phyloP scores from a whole-genome alignment of 2,888 invertebrate genomes.

The Trisateles emortualis region DNA sequence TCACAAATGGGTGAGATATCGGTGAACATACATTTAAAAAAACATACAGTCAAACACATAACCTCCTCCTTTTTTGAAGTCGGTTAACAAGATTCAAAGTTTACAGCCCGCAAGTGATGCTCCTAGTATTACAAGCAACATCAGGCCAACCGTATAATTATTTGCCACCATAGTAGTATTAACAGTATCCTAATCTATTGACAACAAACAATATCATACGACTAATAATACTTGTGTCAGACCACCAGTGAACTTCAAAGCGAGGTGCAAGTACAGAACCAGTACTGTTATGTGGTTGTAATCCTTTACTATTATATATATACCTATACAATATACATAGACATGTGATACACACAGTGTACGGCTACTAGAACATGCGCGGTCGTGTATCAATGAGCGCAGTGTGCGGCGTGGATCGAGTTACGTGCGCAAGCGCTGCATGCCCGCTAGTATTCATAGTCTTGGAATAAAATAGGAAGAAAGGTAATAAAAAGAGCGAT shows the following conservation, averaged over 20 bases:
- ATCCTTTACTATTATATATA: conserved; percentile 18
- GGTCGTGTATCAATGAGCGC: conserved; percentile 38
- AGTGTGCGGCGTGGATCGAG: conserved; percentile 45
- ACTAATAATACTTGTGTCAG: conserved; percentile 3
- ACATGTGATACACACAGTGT: too few species aligned
- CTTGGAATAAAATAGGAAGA: not conserved
- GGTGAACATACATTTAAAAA: too few species aligned
- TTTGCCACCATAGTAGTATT: too few species aligned
- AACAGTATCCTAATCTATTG: too few species aligned
- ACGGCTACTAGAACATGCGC: conserved; percentile 21
- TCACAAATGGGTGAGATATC: too few species aligned
- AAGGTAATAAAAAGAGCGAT: too few species aligned
- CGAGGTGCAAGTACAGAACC: conserved; percentile 19
- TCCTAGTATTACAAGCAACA: too few species aligned
- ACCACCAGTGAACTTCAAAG: conserved; percentile 6
- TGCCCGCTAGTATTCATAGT: conserved; percentile 44
- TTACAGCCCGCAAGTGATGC: too few species aligned
- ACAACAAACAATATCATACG: not conserved
- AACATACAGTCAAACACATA: too few species aligned
- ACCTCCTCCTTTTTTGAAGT: too few species aligned
- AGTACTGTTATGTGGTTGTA: conserved; percentile 34
- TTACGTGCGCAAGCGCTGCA: conserved; percentile 51
- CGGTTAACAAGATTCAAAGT: too few species aligned
- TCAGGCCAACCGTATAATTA: too few species aligned
- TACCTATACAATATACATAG: conserved; percentile 1